These are phyloP conservation scores for Cyrtonyx montezumae DNA, from an alignment of 2,113 vertebrate species.

Conservation along the genomic window DNA sequence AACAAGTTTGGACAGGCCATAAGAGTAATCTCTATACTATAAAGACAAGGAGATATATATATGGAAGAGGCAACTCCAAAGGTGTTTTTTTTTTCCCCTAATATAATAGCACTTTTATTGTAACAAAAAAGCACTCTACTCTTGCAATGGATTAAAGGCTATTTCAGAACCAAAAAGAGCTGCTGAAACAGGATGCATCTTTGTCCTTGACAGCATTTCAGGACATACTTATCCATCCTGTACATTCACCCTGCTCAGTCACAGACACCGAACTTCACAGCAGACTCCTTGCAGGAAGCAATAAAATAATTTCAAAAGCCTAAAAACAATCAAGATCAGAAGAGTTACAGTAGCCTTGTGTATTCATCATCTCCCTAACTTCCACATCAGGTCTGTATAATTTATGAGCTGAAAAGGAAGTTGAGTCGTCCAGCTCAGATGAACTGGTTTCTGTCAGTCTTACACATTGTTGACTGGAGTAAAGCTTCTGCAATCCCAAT, in stretches of 20 bases:
- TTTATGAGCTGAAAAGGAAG: neutral
- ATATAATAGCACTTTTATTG: neutral
- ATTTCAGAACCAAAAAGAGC: neutral
- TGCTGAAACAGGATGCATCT: neutral
- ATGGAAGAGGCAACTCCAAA: neutral
- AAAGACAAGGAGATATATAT: accelerated
- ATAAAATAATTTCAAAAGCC: neutral
- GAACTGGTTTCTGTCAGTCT: neutral
- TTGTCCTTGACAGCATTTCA: neutral
- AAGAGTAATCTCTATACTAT: neutral
- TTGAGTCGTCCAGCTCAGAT: neutral
- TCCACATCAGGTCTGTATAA: neutral
- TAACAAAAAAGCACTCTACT: neutral
- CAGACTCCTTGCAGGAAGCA: neutral
- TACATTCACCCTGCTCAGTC: neutral
- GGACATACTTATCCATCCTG: neutral
- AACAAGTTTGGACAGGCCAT: neutral
- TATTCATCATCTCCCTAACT: neutral
- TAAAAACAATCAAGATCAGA: neutral
- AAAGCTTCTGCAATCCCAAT: slow-evolving; percentile 37
- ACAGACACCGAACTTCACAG: neutral
- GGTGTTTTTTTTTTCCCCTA: neutral
- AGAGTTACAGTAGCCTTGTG: neutral
- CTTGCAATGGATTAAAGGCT: neutral
- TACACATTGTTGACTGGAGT: neutral